A percentile compares a stretch with the other conserved stretches of the same genome.
These are phyloP conservation scores for Radopholus similis DNA, from an alignment of 1,140 invertebrate genomes.

Conservation along the genomic window DNA sequence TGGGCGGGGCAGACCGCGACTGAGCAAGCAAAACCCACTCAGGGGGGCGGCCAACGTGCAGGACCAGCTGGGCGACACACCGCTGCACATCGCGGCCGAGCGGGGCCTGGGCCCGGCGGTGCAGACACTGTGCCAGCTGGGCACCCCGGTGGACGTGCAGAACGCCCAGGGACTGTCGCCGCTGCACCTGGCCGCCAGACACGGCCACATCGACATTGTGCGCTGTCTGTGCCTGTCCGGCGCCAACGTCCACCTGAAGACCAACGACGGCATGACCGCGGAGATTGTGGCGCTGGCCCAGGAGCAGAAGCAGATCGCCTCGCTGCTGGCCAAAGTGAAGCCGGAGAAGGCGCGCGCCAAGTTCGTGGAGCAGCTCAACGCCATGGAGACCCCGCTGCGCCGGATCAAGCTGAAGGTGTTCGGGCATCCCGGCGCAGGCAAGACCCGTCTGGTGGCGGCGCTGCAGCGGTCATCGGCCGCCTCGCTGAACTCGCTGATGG, in stretches of 20 bases:
- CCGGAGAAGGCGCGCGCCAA: slow-evolving; percentile 66
- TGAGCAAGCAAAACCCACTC: not conserved
- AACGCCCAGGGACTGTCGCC: slow-evolving; percentile 65
- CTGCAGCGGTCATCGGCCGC: slow-evolving; percentile 63
- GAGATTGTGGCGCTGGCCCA: slow-evolving; percentile 78
- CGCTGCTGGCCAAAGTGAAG: slow-evolving; percentile 71
- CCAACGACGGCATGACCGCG: slow-evolving; percentile 71
- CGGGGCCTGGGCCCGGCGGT: slow-evolving; percentile 71
- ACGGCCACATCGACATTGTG: slow-evolving; percentile 74
- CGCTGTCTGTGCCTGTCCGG: slow-evolving; percentile 71
- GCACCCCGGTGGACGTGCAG: slow-evolving; percentile 70
- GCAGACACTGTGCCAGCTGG: slow-evolving; percentile 72
- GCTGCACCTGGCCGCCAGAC: slow-evolving; percentile 72
- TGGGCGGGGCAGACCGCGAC: slow-evolving; percentile 77
- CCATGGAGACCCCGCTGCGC: slow-evolving; percentile 67
- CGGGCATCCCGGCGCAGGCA: slow-evolving; percentile 69
- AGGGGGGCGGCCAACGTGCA: slow-evolving; percentile 8
- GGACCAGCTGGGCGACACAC: slow-evolving; percentile 70
- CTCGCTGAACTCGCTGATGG: slow-evolving; percentile 42
- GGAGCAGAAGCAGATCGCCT: slow-evolving; percentile 72
- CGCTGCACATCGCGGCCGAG: slow-evolving; percentile 72
- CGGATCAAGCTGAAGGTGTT: slow-evolving; percentile 74
- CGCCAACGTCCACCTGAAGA: slow-evolving; percentile 46
- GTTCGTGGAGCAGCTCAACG: slow-evolving; percentile 72
- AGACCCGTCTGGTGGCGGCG: slow-evolving; percentile 72